phyloP scores from a whole-genome alignment of 2,113 vertebrate species.

The Ursus arctos region DNA sequence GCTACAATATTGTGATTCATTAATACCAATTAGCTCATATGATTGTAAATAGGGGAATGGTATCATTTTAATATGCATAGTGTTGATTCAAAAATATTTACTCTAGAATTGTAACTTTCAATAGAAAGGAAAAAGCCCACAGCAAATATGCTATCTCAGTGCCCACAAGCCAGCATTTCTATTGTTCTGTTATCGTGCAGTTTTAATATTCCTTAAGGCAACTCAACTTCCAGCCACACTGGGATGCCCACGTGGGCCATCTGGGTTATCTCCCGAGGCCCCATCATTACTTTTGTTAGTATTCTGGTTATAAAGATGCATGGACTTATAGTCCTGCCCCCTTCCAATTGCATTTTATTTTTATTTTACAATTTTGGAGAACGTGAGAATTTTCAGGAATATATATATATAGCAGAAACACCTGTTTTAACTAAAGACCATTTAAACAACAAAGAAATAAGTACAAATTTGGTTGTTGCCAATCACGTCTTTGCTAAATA shows the following conservation, averaged over 20 bases:
- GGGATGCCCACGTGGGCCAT: background rate
- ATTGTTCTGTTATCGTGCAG: background rate
- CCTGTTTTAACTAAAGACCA: background rate
- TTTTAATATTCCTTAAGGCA: background rate
- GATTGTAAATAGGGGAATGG: background rate
- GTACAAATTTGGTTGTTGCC: background rate
- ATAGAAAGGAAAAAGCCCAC: background rate
- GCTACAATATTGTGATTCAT: background rate
- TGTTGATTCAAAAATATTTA: background rate
- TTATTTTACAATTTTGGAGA: background rate
- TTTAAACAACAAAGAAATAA: background rate
- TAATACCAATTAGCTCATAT: background rate
- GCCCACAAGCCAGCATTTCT: background rate
- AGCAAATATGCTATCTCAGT: background rate
- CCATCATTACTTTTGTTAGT: background rate
- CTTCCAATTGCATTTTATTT: background rate
- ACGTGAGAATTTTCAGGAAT: background rate
- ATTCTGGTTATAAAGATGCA: background rate
- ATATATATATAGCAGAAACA: background rate
- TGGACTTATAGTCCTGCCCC: background rate
- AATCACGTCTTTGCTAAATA: slow-evolving; percentile 4
- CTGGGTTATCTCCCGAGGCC: background rate
- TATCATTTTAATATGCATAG: background rate
- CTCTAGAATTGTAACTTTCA: background rate
- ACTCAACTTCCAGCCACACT: background rate